Evolutionary conservation across 2,113 vertebrate species (phyloP), one percentile per base, ranked within the genome.

Genomic region (Upupa epops): DNA sequence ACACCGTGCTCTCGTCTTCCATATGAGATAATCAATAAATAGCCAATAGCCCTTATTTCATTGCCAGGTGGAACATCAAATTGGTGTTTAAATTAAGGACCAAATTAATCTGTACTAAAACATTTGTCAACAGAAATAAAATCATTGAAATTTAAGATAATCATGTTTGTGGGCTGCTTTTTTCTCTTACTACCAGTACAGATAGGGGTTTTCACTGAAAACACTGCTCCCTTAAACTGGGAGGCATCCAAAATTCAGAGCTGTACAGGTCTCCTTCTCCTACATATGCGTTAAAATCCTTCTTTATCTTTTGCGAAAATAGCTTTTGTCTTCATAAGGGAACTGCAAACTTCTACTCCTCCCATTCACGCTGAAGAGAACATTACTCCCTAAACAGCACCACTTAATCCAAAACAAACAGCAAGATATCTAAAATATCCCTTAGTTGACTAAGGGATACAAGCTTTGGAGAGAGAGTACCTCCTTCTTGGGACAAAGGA

Each of bases 371-470:
- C 18, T 37, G 37, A 85, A 63, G 79, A 76, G 92, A 65, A 92
- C 83, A 72, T 84, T 92, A 85, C 81, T 95, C 86, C 77, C 86
- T 84, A 88, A 95, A 92, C 80, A 84, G 70, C 5, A 5, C 54
- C 74, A 82, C 51, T 90, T 79, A 83, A 75, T 84, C 90, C 83
- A 95, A 90, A 96, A 84, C 81, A 91, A 95, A 91, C 66, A 95
- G 61, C 22, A 81, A 86, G 77, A 75, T 82, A 92, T 87, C 81
- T 90, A 94, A 91, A 90, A 90, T 90, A 89, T 79, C 84, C n/a
- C 45, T 92, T 87, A 8, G 55, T 70, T 89, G 88, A 83, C 56
- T 74, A 60, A 70, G 36, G 63, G 64, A 60, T 54, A 19, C 63
- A 76, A 80, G 68, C 69, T 8, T 80, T 2, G 1, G 63, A 88